phyloP scores from a whole-genome alignment of 2,888 invertebrate genomes.

The Thera britannica region DNA sequence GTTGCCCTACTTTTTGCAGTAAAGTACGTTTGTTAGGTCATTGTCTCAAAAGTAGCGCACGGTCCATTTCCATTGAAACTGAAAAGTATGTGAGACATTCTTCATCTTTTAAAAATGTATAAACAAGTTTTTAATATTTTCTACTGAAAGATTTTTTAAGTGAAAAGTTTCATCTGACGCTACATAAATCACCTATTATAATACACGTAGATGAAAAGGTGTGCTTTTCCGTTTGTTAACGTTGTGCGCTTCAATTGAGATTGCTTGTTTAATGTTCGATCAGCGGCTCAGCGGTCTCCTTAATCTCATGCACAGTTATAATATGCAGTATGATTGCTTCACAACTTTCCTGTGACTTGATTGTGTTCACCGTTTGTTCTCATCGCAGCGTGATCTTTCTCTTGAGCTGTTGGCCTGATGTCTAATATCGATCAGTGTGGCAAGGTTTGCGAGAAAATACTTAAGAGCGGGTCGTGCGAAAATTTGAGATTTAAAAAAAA shows the following conservation, averaged over 20 bases:
- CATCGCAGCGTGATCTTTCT: slow-evolving; percentile 34
- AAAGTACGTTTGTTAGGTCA: slow-evolving; percentile 57
- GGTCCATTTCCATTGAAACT: slow-evolving; percentile 48
- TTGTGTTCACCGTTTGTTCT: slow-evolving; percentile 36
- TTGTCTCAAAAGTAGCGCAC: slow-evolving; percentile 58
- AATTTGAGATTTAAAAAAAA: too few species aligned
- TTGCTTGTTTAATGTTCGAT: slow-evolving; percentile 25
- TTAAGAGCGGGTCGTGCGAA: too few species aligned
- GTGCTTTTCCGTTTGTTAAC: background rate
- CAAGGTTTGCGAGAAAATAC: slow-evolving; percentile 49
- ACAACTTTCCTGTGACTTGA: slow-evolving; percentile 28
- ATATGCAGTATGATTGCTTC: slow-evolving; percentile 13
- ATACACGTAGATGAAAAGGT: background rate
- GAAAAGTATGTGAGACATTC: slow-evolving; percentile 8
- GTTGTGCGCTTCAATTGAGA: slow-evolving; percentile 22
- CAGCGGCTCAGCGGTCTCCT: slow-evolving; percentile 27
- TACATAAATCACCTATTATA: background rate
- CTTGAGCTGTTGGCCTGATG: slow-evolving; percentile 39
- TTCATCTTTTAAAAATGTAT: slow-evolving; percentile 8
- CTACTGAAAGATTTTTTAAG: background rate
- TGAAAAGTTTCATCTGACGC: background rate
- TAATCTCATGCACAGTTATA: slow-evolving; percentile 34
- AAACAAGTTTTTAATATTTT: too few species aligned
- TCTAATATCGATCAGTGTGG: slow-evolving; percentile 43
- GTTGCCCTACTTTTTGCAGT: slow-evolving; percentile 53